A percentile compares a stretch with the other conserved stretches of the same genome.
Conservation (phyloP, 1,140 invertebrate genomes). For the Schlechtendalia chinensis region DNA sequence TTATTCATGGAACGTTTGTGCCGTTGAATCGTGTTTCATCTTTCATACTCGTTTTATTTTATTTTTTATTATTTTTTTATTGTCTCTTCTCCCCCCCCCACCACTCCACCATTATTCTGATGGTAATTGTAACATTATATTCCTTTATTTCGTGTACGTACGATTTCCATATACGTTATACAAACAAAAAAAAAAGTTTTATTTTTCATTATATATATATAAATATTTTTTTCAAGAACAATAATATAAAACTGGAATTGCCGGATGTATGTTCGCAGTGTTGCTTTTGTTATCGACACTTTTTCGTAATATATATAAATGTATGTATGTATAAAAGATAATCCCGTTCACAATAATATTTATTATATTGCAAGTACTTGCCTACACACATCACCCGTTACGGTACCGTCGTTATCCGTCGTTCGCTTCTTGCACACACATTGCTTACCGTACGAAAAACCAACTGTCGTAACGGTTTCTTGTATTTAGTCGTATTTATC, state of each 20-base stretch:
- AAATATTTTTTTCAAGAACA: slow-evolving; percentile 24
- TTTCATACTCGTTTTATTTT: slow-evolving; percentile 24
- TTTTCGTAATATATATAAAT: background rate
- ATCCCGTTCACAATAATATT: slow-evolving; percentile 9
- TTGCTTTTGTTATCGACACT: slow-evolving; percentile 34
- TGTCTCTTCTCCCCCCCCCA: slow-evolving; percentile 2
- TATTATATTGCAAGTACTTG: background rate
- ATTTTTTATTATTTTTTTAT: background rate
- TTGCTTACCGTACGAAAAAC: background rate
- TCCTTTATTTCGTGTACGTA: slow-evolving; percentile 30
- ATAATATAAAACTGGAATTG: slow-evolving; percentile 42
- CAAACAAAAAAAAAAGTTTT: background rate
- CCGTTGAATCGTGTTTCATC: slow-evolving; percentile 48
- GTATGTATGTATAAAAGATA: background rate
- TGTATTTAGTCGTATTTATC: background rate
- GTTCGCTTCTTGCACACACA: too few species aligned
- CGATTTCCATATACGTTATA: slow-evolving; percentile 41
- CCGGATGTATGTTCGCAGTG: slow-evolving; percentile 34
- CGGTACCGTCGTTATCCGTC: too few species aligned
- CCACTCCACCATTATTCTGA: slow-evolving; percentile 26
- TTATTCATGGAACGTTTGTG: slow-evolving; percentile 48
- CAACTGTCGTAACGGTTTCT: slow-evolving; percentile 36
- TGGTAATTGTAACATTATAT: slow-evolving; percentile 49
- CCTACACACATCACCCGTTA: background rate
- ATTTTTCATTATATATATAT: background rate